A percentile compares a stretch with the other conserved stretches of the same genome.
Conservation (phyloP, 2,797 vertebrate genomes). For the Sylvia borin region DNA sequence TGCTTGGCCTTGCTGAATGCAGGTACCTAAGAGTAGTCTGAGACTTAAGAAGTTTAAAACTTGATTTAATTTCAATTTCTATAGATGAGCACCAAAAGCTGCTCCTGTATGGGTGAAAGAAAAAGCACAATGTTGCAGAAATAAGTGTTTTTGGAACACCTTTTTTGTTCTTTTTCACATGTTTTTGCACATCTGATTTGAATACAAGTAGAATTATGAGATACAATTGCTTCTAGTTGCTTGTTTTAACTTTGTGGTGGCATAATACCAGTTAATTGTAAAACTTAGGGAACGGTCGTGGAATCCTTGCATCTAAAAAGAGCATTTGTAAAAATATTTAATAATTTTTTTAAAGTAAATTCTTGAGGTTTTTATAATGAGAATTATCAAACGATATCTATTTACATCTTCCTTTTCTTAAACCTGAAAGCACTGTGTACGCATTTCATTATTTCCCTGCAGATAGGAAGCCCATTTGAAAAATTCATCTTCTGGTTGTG, state of each 20-base stretch:
- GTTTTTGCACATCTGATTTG: neutral
- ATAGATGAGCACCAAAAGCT: neutral
- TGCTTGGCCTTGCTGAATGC: neutral
- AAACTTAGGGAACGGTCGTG: neutral
- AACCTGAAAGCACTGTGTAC: neutral
- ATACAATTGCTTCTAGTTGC: neutral
- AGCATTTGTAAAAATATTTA: neutral
- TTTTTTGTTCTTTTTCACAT: neutral
- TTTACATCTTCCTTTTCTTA: neutral
- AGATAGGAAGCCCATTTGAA: neutral
- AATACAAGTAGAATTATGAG: neutral
- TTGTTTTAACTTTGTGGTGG: neutral
- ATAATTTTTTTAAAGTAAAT: neutral
- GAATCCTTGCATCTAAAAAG: neutral
- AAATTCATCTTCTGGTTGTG: neutral
- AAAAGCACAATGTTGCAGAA: neutral
- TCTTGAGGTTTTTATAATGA: neutral
- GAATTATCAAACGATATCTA: neutral
- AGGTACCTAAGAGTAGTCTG: rapidly evolving
- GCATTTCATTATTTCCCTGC: neutral
- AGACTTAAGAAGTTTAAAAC: neutral
- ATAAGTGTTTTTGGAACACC: rapidly evolving
- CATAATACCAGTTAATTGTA: neutral
- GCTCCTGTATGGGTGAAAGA: neutral
- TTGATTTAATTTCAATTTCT: neutral